These are phyloP conservation scores for Aurelia sp. DNA, from an alignment of 30 jellyfish, hydroid and myxozoan species.

Conservation along the genomic window DNA sequence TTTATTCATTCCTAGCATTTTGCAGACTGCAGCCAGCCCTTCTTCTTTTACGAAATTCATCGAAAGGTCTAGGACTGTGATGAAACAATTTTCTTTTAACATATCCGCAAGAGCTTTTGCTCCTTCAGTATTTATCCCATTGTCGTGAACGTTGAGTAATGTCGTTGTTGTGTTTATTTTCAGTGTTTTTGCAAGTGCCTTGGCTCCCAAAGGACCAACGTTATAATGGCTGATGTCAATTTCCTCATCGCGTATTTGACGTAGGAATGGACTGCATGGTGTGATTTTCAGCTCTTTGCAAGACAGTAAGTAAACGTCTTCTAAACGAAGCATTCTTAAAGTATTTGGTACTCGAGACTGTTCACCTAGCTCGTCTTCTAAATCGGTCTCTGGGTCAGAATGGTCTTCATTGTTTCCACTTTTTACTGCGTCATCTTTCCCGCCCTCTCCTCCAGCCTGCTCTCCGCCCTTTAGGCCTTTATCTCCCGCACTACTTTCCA, in stretches of 20 bases:
- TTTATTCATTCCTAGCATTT: constrained; percentile 12
- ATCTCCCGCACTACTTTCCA: neutral
- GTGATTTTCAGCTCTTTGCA: constrained; percentile 25
- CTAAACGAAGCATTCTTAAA: neutral
- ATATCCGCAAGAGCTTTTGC: constrained; percentile 59
- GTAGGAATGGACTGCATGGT: constrained; percentile 65
- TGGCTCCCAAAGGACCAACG: constrained; percentile 69
- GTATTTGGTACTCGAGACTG: neutral
- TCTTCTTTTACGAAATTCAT: constrained; percentile 45
- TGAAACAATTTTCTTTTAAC: constrained; percentile 34
- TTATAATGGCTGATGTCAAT: constrained; percentile 69
- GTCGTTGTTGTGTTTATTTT: constrained; percentile 31
- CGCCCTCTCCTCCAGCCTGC: neutral
- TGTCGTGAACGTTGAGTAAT: constrained; percentile 45
- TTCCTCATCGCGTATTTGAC: constrained; percentile 60
- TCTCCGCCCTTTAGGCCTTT: neutral
- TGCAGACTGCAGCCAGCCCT: constrained; percentile 35
- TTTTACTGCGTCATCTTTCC: neutral
- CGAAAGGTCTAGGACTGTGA: constrained; percentile 62
- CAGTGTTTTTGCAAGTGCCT: constrained; percentile 66
- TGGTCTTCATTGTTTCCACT: neutral
- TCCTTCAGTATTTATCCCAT: constrained; percentile 66
- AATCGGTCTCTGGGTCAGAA: constrained; percentile 67
- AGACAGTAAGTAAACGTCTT: constrained; percentile 40
- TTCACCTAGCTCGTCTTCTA: constrained; percentile 43